Evolutionary conservation across 2,888 invertebrate species (phyloP), one percentile per base, ranked within the genome.

Genomic region (Caenorhabditis sp.): DNA sequence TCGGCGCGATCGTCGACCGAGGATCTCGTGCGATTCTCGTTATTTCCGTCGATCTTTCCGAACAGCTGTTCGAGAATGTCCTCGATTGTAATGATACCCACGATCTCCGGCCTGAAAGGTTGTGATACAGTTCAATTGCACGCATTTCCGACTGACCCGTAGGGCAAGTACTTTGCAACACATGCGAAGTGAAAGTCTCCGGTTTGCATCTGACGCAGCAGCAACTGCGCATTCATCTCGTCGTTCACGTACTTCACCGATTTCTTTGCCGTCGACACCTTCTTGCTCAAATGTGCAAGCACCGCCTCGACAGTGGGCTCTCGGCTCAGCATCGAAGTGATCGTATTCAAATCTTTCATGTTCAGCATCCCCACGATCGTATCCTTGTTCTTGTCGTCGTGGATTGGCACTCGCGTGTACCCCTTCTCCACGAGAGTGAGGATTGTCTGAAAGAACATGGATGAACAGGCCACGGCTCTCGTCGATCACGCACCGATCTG

Each of bases 21-120:
- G n/a, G 68, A 68, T 1, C 68, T 27, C 30, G 48, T 50, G n/a
- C 52, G n/a, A 13, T 52, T 27, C 27, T 68, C 56, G 15, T 50
- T 46, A 24, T 30, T 45, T 15, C 62, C 55, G 45, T 77, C 77
- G 35, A 77, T 72, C 30, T 77, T 58, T 17, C 77, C 77, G 26
- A 77, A 72, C 11, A 77, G 43, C 43, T 77, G 50, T 15, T 71
- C 77, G 0, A 77, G 58, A 52, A 77, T 77, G 24, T 77, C 72
- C 39, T 77, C 77, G 24, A 77, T 66, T 13, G 77, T 77, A 20
- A 77, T 66, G 45, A 77, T 77, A 15, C 77, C 77, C 17, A 72
- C 24, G 1, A 72, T 50, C 45, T 72, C 61, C 8, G 58, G 61
- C 0, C 73, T 65, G 59, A 15, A 56, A 30, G 22, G 26, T 41